These are phyloP conservation scores for Chalcosyrphus nemorum DNA, from an alignment of 2,888 invertebrate species.

Conservation along the genomic window DNA sequence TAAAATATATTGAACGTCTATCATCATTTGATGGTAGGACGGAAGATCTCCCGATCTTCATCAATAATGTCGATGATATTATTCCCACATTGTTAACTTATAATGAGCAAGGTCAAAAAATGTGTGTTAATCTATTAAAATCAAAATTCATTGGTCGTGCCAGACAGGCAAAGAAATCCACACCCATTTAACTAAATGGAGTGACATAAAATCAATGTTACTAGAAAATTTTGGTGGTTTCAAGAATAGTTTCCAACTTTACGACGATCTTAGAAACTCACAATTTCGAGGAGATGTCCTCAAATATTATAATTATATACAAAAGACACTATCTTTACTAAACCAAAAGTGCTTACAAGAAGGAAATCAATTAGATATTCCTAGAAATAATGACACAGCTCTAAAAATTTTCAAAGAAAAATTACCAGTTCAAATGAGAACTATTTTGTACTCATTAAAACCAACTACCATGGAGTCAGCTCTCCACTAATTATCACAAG, in stretches of 20 bases:
- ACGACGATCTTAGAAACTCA: background rate
- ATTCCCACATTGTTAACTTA: conserved; percentile 8
- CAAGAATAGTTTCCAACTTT: background rate
- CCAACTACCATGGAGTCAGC: conserved; percentile 15
- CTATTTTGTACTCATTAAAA: conserved; percentile 10
- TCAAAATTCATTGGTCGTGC: too few species aligned
- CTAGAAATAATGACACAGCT: background rate
- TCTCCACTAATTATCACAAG: conserved; percentile 3
- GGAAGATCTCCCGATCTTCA: conserved; percentile 34
- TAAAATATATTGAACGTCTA: conserved; percentile 20
- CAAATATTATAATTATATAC: conserved; percentile 2
- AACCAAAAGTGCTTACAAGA: conserved; percentile 34
- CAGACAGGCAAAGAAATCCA: too few species aligned
- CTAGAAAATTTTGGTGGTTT: conserved; percentile 25
- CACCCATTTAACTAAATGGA: too few species aligned
- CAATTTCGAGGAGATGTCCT: background rate
- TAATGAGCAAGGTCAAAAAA: conserved; percentile 13
- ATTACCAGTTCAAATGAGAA: conserved; percentile 16
- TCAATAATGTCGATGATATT: conserved; percentile 26
- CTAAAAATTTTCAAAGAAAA: conserved; percentile 14
- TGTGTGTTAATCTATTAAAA: too few species aligned
- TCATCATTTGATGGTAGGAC: conserved; percentile 20
- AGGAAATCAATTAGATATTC: background rate
- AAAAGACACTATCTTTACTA: background rate
- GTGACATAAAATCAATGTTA: too few species aligned